Evolutionary conservation across 2,113 vertebrate species (phyloP).

Genomic region (Mormoops blainvillei): DNA sequence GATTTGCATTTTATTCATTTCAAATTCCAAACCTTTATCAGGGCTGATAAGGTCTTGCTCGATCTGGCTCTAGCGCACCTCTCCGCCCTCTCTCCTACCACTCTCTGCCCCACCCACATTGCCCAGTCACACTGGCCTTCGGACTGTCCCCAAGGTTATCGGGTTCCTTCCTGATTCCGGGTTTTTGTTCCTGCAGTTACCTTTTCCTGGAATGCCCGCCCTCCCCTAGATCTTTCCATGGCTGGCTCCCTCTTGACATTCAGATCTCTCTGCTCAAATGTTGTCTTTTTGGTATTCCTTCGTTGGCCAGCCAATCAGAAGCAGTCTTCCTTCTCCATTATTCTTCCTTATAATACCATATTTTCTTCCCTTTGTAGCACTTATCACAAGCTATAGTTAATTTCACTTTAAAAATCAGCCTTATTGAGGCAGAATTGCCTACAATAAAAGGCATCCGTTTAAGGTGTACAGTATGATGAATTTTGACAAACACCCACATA

Average conservation of each 20-base stretch:
- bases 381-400: neutral
- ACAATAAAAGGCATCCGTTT: neutral
- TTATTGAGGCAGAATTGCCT: neutral
- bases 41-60: neutral
- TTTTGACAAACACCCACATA: neutral
- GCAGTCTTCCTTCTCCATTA: neutral
- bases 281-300: neutral
- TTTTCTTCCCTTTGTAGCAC: neutral
- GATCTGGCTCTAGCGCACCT: neutral
- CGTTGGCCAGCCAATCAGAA: neutral
- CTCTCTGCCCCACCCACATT: neutral
- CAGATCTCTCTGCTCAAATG: neutral
- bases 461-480: neutral
- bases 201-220: neutral
- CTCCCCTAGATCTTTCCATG: neutral
- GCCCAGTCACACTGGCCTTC: neutral
- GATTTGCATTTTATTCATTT: constrained; percentile 1
- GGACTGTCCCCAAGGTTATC: neutral
- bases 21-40: constrained; percentile 29
- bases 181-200: neutral
- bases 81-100: neutral
- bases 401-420: neutral
- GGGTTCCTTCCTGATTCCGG: neutral
- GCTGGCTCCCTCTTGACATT: neutral
- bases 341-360: neutral